Percentiles rank a stretch among this genome's conserved stretches.
Evolutionary conservation across 1,140 invertebrate genomes (phyloP).

Genomic region (Drosophila watanabei): DNA sequence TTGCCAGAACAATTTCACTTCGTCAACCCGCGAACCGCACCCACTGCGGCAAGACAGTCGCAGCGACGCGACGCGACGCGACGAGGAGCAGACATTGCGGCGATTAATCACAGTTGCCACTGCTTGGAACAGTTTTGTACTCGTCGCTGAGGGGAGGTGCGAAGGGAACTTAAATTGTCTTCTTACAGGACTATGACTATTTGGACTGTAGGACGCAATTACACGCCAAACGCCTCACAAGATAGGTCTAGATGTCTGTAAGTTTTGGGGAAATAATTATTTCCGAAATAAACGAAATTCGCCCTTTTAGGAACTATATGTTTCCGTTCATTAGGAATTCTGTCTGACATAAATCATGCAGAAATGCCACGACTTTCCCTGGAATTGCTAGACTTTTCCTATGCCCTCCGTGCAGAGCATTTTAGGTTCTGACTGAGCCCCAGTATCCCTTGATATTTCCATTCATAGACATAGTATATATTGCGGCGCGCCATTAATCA

Average conservation of each 20-base stretch:
- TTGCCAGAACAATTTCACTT: conserved; percentile 40
- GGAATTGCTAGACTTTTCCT: background rate
- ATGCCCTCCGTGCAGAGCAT: background rate
- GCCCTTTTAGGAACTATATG: background rate
- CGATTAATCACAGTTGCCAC: conserved; percentile 70
- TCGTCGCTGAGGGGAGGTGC: background rate
- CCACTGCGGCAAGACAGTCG: conserved; percentile 30
- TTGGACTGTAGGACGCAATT: background rate
- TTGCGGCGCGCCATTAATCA: conserved; percentile 67
- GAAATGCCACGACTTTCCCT: background rate
- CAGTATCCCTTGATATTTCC: conserved; percentile 4
- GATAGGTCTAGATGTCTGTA: background rate
- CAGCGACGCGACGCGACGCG: background rate
- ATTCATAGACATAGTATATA: conserved; percentile 20
- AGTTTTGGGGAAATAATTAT: conserved; percentile 9
- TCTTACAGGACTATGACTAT: conserved; percentile 19
- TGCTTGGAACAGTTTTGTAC: conserved; percentile 33
- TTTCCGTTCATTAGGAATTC: conserved; percentile 12
- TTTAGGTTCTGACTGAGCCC: conserved; percentile 4
- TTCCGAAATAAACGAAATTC: background rate
- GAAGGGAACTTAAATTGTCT: conserved; percentile 28
- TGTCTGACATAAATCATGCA: conserved; percentile 19
- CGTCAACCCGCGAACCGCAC: conserved; percentile 40
- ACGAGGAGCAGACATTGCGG: conserved; percentile 6
- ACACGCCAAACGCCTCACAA: background rate